Evolutionary conservation across 2,888 invertebrate species (phyloP).

Genomic region (Athalia cordata): DNA sequence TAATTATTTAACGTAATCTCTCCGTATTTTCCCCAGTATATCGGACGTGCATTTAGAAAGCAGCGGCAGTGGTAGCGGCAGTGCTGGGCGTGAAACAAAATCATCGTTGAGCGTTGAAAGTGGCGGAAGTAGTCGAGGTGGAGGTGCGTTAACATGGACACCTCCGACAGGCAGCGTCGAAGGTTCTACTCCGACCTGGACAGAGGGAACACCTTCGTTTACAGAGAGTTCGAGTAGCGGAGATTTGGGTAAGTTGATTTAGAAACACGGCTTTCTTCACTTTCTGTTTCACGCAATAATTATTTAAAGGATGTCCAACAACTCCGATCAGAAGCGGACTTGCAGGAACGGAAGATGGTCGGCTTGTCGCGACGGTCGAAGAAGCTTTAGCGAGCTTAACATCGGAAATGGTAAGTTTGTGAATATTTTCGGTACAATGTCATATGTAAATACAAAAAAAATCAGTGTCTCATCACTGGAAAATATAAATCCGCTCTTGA

Average conservation of each 20-base stretch:
- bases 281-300: conserved; percentile 23
- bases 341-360: conserved; percentile 63
- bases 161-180: conserved; percentile 88
- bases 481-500: not conserved
- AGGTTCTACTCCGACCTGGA: conserved; percentile 97
- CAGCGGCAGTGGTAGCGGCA: conserved; percentile 72
- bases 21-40: conserved; percentile 74
- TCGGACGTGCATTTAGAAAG: conserved; percentile 84
- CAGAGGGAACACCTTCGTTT: conserved; percentile 98
- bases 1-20: not conserved
- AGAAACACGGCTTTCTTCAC: not conserved
- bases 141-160: conserved; percentile 81
- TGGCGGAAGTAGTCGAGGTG: conserved; percentile 76
- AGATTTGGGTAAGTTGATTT: conserved; percentile 82
- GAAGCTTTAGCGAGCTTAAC: conserved; percentile 87
- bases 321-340: conserved; percentile 74
- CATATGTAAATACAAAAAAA: not conserved
- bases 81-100: conserved; percentile 75
- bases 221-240: conserved; percentile 97
- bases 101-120: conserved; percentile 80
- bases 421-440: not conserved
- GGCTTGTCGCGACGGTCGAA: conserved; percentile 77
- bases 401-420: conserved; percentile 87
- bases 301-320: conserved; percentile 78
- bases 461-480: not conserved